Evolutionary conservation across 1,140 invertebrate genomes (phyloP), one percentile per base, ranked within the genome.

Genomic region (Lucilia sericata): DNA sequence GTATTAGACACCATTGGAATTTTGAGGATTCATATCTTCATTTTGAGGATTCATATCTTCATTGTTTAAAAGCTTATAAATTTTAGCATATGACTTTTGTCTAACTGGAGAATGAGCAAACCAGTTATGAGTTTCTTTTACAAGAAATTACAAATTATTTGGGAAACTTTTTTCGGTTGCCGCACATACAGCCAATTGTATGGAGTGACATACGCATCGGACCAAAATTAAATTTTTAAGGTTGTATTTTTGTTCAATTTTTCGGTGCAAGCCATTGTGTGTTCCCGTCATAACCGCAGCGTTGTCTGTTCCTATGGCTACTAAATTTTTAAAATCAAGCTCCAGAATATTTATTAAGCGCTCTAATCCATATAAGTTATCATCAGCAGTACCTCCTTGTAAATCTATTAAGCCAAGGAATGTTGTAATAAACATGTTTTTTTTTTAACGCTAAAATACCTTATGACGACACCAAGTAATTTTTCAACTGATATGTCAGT

Each of bases 61-160:
- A 36, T 8, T 5, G 34, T 75, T 75, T 13, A 75, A 5, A 3
- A 75, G 30, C 14, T 75, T 34, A 13, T 10, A 75, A 13, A 36
- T 75, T 75, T 36, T 75, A 2, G 5, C 74, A 14, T 75, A 75
- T 2, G 74, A 17, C 13, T 75, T 75, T 36, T 75, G 74, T 5
- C 74, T 25, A 30, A 75, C 74, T 5, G 74, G 3, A 13, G 74
- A 75, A 13, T n/a, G 25, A 2, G 25, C 34, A 75, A 75, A 75
- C 74, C 74, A 75, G 13, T 75, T 75, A 14, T 75, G 34, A 10
- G 74, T 75, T 75, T 75, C 30, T 13, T 25, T 75, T 30, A 75
- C 12, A 10, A 75, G 13, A 75, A 34, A 75, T 75, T 75, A 30
- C 30, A 75, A 75, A 36, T 60, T 60, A 60, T 60, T 60, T 60